These are phyloP conservation scores for Amaurobius ferox DNA, from an alignment of 2,888 invertebrate genomes.

Conservation along the genomic window DNA sequence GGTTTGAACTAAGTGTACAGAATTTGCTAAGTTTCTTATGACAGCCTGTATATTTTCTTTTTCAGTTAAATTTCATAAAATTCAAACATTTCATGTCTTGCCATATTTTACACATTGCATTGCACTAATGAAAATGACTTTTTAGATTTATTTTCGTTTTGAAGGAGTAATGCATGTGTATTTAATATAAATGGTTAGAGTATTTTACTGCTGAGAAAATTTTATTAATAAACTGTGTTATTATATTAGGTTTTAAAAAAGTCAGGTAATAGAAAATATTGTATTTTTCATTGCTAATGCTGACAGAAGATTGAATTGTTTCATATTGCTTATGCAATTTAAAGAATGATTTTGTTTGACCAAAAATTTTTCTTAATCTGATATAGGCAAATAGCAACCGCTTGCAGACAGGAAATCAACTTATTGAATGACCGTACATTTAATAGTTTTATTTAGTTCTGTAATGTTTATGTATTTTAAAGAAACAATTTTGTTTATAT, in stretches of 20 bases:
- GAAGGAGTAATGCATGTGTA: conserved; percentile 33
- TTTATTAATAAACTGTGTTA: conserved; percentile 19
- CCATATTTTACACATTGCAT: conserved; percentile 43
- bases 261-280: conserved; percentile 15
- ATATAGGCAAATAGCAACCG: too few species aligned
- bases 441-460: conserved; percentile 10
- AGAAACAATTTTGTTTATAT: neutral
- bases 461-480: neutral
- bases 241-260: conserved; percentile 24
- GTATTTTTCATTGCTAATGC: conserved; percentile 47
- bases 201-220: conserved; percentile 54
- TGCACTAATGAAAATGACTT: conserved; percentile 38
- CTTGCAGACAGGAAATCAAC: too few species aligned
- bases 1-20: conserved; percentile 42
- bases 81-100: conserved; percentile 31
- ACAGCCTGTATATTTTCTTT: conserved; percentile 53
- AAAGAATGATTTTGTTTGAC: neutral
- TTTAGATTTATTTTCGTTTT: conserved; percentile 42
- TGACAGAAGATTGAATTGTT: conserved; percentile 11
- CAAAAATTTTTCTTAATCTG: too few species aligned
- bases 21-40: conserved; percentile 47
- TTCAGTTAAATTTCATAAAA: conserved; percentile 38
- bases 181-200: conserved; percentile 32
- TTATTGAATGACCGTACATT: conserved; percentile 27
- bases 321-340: neutral